Conservation (phyloP, 2,888 invertebrate genomes). For the Gerris lacustris region DNA sequence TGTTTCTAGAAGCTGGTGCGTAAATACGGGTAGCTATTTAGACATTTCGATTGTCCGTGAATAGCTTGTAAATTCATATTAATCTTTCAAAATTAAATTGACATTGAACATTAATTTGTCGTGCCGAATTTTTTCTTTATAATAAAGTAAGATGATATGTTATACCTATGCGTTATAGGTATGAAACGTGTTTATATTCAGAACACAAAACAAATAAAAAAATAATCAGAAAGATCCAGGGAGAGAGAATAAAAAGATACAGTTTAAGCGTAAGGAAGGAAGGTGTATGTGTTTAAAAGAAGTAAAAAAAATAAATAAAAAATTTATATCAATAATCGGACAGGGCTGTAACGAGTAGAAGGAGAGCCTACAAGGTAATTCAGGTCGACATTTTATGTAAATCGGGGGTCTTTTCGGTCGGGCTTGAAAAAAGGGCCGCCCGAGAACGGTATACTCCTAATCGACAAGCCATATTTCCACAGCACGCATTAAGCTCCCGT, state of each 20-base stretch:
- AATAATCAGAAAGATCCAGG: not conserved
- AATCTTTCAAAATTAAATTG: too few species aligned
- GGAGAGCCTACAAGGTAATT: not conserved
- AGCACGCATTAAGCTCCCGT: not conserved
- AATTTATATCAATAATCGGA: slow-evolving; percentile 1
- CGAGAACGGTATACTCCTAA: not conserved
- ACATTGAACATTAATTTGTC: too few species aligned
- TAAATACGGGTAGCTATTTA: too few species aligned
- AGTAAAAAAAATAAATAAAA: not conserved
- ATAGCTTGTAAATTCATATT: too few species aligned
- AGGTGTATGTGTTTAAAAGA: not conserved
- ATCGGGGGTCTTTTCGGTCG: not conserved
- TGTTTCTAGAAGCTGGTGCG: too few species aligned
- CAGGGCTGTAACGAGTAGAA: not conserved
- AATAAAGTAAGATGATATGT: too few species aligned
- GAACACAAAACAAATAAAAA: not conserved
- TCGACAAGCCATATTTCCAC: not conserved
- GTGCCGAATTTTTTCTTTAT: too few species aligned
- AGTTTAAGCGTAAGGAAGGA: not conserved
- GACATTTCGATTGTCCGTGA: too few species aligned
- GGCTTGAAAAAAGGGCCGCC: not conserved
- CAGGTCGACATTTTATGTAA: slow-evolving; percentile 5
- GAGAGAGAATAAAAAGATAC: not conserved
- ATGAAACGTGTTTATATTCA: too few species aligned
- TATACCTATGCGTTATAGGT: too few species aligned